Conservation (phyloP, 1,140 invertebrate genomes). For the Dendroctonus ponderosae region DNA sequence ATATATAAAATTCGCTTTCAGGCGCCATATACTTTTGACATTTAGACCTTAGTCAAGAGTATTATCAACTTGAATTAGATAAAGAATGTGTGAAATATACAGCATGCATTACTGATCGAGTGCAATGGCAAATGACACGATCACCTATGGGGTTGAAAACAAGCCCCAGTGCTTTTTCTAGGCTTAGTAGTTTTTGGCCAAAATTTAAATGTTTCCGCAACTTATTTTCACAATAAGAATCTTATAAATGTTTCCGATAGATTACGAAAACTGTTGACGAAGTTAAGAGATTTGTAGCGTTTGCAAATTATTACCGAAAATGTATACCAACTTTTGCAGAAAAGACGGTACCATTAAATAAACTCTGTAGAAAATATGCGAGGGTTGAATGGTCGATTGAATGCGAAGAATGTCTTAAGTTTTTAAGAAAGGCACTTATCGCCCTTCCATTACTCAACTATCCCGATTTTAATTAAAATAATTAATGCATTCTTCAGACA, state of each 20-base stretch:
- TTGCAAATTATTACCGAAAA: slow-evolving; percentile 46
- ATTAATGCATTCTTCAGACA: slow-evolving; percentile 13
- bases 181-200: slow-evolving; percentile 45
- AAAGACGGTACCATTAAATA: slow-evolving; percentile 42
- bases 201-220: slow-evolving; percentile 45
- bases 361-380: slow-evolving; percentile 42
- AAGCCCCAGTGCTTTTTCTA: slow-evolving; percentile 37
- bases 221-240: slow-evolving; percentile 46
- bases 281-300: slow-evolving; percentile 50
- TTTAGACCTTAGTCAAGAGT: no score
- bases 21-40: no score
- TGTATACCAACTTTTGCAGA: slow-evolving; percentile 43
- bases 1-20: no score
- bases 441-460: slow-evolving; percentile 47
- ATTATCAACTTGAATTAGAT: no score
- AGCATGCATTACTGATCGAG: no score
- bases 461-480: slow-evolving; percentile 42
- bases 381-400: no score
- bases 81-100: no score
- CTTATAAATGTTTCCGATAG: slow-evolving; percentile 44
- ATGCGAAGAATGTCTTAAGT: slow-evolving; percentile 32
- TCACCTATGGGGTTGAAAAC: slow-evolving; percentile 40
- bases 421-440: slow-evolving; percentile 41
- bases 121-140: no score
- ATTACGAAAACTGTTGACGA: slow-evolving; percentile 38